Evolutionary conservation across 2,113 vertebrate species (phyloP).

Genomic region (Cromileptes altivelis): DNA sequence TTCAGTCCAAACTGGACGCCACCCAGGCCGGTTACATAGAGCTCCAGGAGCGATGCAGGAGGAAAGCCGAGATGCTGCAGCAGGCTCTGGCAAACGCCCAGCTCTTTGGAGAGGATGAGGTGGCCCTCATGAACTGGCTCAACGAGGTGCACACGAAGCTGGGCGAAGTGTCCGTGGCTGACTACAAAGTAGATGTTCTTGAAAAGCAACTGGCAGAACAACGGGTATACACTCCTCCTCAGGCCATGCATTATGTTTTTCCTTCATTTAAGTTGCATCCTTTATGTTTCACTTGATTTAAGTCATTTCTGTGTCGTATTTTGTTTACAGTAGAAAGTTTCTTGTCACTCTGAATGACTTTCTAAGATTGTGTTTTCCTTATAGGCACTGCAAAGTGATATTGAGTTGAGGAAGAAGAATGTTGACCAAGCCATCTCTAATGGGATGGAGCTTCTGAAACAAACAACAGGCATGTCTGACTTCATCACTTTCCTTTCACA

Average conservation of each 20-base stretch:
- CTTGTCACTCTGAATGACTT: slow-evolving; percentile 5
- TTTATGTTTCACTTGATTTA: slow-evolving; percentile 57
- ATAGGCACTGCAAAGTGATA: slow-evolving; percentile 94
- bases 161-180: slow-evolving; percentile 89
- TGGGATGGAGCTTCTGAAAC: slow-evolving; percentile 96
- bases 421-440: slow-evolving; percentile 94
- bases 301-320: not conserved
- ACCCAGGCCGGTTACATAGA: slow-evolving; percentile 91
- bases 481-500: not conserved
- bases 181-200: slow-evolving; percentile 88
- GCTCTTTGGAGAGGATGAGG: slow-evolving; percentile 97
- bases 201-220: slow-evolving; percentile 91
- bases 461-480: slow-evolving; percentile 90
- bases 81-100: slow-evolving; percentile 96
- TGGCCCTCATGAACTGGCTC: slow-evolving; percentile 98
- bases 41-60: slow-evolving; percentile 93
- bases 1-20: slow-evolving; percentile 94
- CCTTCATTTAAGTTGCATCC: slow-evolving; percentile 73
- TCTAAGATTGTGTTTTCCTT: slow-evolving; percentile 28
- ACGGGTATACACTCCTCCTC: slow-evolving; percentile 87
- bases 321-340: not conserved
- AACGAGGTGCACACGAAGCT: slow-evolving; percentile 90
- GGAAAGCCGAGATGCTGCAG: slow-evolving; percentile 91
- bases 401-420: slow-evolving; percentile 90
- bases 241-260: slow-evolving; percentile 61